These are phyloP conservation scores for Drosophila persimilis DNA, from an alignment of 1,140 invertebrate genomes.

Conservation along the genomic window DNA sequence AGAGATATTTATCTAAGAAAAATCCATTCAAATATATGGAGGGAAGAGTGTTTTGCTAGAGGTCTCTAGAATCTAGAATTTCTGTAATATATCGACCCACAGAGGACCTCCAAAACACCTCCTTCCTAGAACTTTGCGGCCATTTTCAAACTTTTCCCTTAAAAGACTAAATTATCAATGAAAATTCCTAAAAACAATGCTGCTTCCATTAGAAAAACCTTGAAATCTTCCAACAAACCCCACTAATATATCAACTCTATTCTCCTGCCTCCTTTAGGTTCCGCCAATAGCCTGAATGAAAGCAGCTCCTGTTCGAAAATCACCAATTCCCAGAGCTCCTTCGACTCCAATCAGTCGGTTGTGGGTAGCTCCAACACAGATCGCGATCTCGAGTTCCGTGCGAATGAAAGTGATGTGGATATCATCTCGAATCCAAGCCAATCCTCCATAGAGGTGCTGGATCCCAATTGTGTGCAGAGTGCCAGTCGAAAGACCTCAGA, in stretches of 20 bases:
- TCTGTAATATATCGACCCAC: neutral
- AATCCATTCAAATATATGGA: constrained; percentile 1
- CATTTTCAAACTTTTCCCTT: constrained; percentile 3
- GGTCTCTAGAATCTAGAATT: neutral
- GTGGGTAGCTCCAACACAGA: constrained; percentile 82
- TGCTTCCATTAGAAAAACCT: constrained; percentile 60
- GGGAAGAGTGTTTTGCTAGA: neutral
- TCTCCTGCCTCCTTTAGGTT: constrained; percentile 55
- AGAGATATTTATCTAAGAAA: neutral
- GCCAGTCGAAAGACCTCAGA: constrained; percentile 75
- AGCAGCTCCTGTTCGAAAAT: constrained; percentile 82
- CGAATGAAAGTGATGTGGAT: constrained; percentile 86
- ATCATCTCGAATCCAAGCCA: constrained; percentile 87
- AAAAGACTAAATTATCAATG: neutral
- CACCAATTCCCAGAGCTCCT: constrained; percentile 77
- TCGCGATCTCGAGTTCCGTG: constrained; percentile 73
- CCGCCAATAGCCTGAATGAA: constrained; percentile 82
- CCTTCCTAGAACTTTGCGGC: neutral
- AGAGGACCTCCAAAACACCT: neutral
- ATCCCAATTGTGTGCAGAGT: constrained; percentile 83
- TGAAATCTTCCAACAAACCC: neutral
- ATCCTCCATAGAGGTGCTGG: constrained; percentile 87
- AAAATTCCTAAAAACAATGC: constrained; percentile 40
- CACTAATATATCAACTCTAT: constrained; percentile 7
- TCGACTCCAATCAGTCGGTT: constrained; percentile 80